phyloP scores from a whole-genome alignment of 2,797 vertebrate genomes.

The Huso huso region DNA sequence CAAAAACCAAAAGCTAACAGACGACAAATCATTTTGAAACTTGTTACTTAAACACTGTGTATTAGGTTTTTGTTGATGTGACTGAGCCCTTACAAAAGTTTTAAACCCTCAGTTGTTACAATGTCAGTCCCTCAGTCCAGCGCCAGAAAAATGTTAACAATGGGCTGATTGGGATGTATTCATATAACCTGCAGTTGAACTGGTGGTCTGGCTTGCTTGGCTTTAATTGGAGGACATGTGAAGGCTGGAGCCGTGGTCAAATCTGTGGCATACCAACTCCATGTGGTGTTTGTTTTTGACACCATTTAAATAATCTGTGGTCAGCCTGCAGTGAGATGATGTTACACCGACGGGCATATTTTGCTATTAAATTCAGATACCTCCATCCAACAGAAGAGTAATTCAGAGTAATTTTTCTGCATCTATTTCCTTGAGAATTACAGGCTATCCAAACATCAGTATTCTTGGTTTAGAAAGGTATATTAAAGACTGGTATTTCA shows the following conservation, averaged over 20 bases:
- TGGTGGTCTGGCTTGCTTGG: conserved; percentile 44
- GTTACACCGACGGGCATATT: conserved; percentile 16
- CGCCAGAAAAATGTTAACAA: background rate
- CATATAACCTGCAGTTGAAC: conserved; percentile 22
- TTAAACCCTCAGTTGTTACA: too few relatives aligned
- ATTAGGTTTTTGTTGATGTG: too few relatives aligned
- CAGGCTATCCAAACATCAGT: too few relatives aligned
- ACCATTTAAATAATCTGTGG: conserved; percentile 57
- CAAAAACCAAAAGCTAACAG: too few relatives aligned
- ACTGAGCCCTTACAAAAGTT: too few relatives aligned
- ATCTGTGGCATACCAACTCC: conserved; percentile 46
- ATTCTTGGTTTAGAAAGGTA: too few relatives aligned
- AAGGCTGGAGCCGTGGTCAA: conserved; percentile 37
- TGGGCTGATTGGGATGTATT: conserved; percentile 3
- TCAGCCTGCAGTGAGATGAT: conserved; percentile 44
- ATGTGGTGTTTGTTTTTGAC: conserved; percentile 65
- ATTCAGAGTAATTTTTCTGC: too few relatives aligned
- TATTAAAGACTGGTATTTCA: too few relatives aligned
- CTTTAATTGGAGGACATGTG: conserved; percentile 29
- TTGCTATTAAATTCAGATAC: conserved; percentile 19
- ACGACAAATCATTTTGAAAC: too few relatives aligned
- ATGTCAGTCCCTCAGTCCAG: too few relatives aligned
- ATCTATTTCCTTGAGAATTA: too few relatives aligned
- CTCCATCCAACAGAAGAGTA: conserved; percentile 10
- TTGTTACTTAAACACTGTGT: too few relatives aligned